Percentiles rank a stretch among this genome's conserved stretches.
Evolutionary conservation across 2,888 invertebrate species (phyloP).

Genomic region (Acleris cristana): DNA sequence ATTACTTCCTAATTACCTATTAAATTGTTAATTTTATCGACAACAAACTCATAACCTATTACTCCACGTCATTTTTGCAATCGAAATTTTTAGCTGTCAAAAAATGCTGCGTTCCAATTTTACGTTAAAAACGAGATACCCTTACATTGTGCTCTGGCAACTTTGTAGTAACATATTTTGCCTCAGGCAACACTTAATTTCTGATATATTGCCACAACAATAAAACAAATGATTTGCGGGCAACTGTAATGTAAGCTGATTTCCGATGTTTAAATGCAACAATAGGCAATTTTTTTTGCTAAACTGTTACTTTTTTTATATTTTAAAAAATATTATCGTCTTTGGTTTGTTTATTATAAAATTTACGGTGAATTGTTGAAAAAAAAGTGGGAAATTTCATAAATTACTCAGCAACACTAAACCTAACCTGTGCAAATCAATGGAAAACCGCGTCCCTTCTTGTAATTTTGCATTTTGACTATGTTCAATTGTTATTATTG

Average conservation of each 20-base stretch:
- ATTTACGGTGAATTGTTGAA: not conserved
- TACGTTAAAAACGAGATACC: conserved; percentile 6
- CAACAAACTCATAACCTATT: conserved; percentile 66
- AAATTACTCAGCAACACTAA: conserved; percentile 14
- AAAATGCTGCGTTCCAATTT: conserved; percentile 17
- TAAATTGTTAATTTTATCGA: conserved; percentile 56
- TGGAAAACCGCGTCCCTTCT: conserved; percentile 33
- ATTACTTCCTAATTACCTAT: conserved; percentile 45
- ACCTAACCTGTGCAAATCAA: conserved; percentile 33
- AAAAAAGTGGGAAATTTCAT: not conserved
- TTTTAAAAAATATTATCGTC: not conserved
- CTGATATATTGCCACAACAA: not conserved
- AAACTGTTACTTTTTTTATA: too few species aligned
- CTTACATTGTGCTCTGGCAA: too few species aligned
- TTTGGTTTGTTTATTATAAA: not conserved
- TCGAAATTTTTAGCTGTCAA: conserved; percentile 37
- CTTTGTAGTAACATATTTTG: not conserved
- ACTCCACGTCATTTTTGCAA: conserved; percentile 73
- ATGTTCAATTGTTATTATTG: conserved; percentile 1
- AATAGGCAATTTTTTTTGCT: too few species aligned
- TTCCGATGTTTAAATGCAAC: too few species aligned
- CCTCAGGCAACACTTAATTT: not conserved
- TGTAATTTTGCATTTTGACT: conserved; percentile 14
- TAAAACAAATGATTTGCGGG: too few species aligned
- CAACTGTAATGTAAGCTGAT: too few species aligned